Evolutionary conservation across 2,888 invertebrate species (phyloP).

Genomic region (Danaus chrysippus): DNA sequence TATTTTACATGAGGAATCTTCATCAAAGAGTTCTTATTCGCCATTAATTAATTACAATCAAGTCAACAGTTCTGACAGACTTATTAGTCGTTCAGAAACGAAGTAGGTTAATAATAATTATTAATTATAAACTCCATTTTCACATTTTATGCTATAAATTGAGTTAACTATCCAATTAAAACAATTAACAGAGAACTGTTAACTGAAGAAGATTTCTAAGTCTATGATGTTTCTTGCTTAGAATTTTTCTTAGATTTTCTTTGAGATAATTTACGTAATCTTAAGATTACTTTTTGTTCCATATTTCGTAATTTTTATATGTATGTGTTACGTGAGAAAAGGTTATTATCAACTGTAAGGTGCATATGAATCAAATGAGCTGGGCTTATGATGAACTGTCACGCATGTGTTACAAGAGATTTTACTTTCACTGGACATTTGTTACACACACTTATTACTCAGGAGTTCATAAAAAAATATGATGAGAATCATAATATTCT

Average conservation of each 20-base stretch:
- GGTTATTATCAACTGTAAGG: conserved; percentile 15
- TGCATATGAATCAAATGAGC: conserved; percentile 27
- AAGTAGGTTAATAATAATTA: conserved; percentile 7
- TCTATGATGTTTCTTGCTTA: too few relatives aligned
- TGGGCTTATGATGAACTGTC: conserved; percentile 29
- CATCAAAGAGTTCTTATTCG: too few relatives aligned
- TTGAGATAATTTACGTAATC: neutral
- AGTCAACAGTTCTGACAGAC: neutral
- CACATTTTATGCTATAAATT: conserved; percentile 1
- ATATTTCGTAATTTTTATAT: conserved; percentile 12
- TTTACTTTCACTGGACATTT: conserved; percentile 42
- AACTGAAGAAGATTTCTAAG: too few relatives aligned
- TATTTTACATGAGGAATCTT: too few relatives aligned
- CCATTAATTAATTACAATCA: too few relatives aligned
- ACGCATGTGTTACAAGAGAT: conserved; percentile 34
- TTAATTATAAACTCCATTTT: neutral
- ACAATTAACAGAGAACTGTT: neutral
- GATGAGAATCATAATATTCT: neutral
- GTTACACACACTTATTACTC: neutral
- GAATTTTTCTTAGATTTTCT: too few relatives aligned
- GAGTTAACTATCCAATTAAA: neutral
- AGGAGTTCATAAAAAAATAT: too few relatives aligned
- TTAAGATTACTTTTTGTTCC: neutral
- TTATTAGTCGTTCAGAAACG: neutral
- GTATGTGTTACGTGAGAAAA: conserved; percentile 25